Base-by-base conservation (phyloP, 2,888 invertebrate species). In the Sinhomidia bicolor region DNA sequence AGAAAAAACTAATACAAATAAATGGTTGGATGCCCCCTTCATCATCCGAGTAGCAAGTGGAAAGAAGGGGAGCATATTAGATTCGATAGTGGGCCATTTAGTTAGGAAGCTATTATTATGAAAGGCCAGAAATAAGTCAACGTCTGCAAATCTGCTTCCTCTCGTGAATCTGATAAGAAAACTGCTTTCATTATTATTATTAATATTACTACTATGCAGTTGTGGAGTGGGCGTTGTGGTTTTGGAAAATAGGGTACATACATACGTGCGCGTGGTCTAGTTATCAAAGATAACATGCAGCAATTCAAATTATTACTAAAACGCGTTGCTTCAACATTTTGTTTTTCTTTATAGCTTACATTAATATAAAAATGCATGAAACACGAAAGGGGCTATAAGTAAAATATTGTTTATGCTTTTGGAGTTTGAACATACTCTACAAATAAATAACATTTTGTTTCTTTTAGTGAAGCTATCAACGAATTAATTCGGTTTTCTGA, bases 31-130 rank as follows among this genome's bases (percentile, higher is more conserved):
- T 79, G 85, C 54, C 65, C 85, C 79, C 79, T 85, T 79, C 85
- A 85, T 85, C 85, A 85, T 85, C 57, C 62, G 54, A n/a, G 17
- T 41, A 29, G 51, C 44, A 51, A 86, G 79, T 41, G 65, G 76
- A 51, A 71, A 88, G 91, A 91, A 91, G 89, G 91, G 91, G 90
- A 91, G 85, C 90, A 91, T 91, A 91, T 91, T 91, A 90, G 84
- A 89, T 71, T 79, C 85, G 82, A 71, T 76, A 85, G 41, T 78
- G 60, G 85, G 71, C 89, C 74, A 79, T 78, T 74, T 62, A 71
- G 68, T 79, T 12, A 81, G 60, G 54, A 88, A 82, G 81, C 54
- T 54, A 82, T 82, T 79, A 86, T 85, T 80, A 82, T 79, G 65
- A 82, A 81, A 83, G 83, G 79, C 78, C 78, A 85, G 68, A 78